A percentile compares a stretch with the other conserved stretches of the same genome.
Evolutionary conservation across 2,888 invertebrate species (phyloP).

Genomic region (Drosophila setosimentum): DNA sequence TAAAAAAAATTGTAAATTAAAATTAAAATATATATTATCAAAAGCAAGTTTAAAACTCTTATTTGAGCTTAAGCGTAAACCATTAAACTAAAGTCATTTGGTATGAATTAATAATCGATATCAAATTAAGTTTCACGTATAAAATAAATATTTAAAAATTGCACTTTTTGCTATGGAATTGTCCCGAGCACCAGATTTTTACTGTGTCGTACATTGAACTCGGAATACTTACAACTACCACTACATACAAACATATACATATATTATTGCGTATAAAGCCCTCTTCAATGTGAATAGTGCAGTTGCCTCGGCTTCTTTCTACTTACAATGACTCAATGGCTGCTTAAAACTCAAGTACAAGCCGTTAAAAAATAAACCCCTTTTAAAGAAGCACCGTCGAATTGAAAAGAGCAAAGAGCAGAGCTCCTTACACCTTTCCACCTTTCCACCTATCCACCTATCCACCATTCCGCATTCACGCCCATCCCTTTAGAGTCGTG

Average conservation of each 20-base stretch:
- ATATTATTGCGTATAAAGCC: neutral
- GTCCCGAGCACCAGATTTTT: neutral
- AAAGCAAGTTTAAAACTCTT: neutral
- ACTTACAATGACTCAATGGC: constrained; percentile 42
- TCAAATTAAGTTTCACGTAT: neutral
- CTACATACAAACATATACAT: neutral
- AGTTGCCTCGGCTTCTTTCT: constrained; percentile 14
- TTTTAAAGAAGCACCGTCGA: constrained; percentile 24
- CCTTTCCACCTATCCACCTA: too few relatives aligned
- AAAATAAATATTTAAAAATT: neutral
- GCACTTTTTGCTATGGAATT: neutral
- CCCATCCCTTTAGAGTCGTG: constrained; percentile 5
- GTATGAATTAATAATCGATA: neutral
- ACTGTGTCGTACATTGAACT: constrained; percentile 4
- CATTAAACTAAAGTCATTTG: neutral
- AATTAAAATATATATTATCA: neutral
- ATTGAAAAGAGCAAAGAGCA: constrained; percentile 52
- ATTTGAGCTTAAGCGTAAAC: neutral
- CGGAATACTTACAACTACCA: neutral
- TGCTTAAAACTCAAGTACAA: constrained; percentile 37
- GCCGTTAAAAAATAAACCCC: constrained; percentile 51
- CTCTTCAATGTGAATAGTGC: constrained; percentile 11
- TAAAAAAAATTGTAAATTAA: neutral
- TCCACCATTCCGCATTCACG: neutral
- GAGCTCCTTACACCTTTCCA: neutral